Evolutionary conservation across 2,888 invertebrate genomes (phyloP), one percentile per base, ranked within the genome.

Genomic region (Apodemia mormo): DNA sequence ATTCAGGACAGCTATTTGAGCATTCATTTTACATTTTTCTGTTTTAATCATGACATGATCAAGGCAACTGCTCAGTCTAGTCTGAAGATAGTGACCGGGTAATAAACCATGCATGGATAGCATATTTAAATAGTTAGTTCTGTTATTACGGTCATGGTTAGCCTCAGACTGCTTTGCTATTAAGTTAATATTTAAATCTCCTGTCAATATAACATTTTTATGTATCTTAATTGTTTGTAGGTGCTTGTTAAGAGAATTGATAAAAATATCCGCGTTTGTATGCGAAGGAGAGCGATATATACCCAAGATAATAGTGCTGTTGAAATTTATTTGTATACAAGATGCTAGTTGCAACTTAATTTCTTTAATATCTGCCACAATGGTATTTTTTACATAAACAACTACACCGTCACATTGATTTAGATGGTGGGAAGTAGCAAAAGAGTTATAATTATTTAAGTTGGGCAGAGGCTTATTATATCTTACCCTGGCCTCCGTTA

Each of bases 251-350:
- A 72, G 52, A 14, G 67, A 73, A 45, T 49, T 66, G 29, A 71
- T 65, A 58, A 71, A 72, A 43, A 58, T 33, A 8, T 12, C 10
- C 9, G 71, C 70, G n/a, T 66, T 71, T 10, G 33, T 45, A 14
- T 67, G 45, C 1, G 71, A 71, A 2, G 72, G 72, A 37, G 72
- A 72, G 1, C 72, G 70, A 45, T 72, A 71, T 30, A 73, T 66
- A 66, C 73, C 71, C 22, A 73, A 37, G 2, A 73, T 37, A 4
- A 12, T 68, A 33, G 33, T 69, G 37, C 71, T 71, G 5, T 29
- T 1, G 1, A 71, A 54, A 37, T 68, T 12, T 29, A 72, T 9
- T 29, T 73, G 68, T 37, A 73, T 14, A 30, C 73, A 71, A 4
- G 73, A 71, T 1, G 73, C 70, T 40, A 70, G 65, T 14, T 9